A percentile compares a stretch with the other conserved stretches of the same genome.
phyloP scores from a whole-genome alignment of 2,113 vertebrate genomes.

The Trematocara nigrifrons region DNA sequence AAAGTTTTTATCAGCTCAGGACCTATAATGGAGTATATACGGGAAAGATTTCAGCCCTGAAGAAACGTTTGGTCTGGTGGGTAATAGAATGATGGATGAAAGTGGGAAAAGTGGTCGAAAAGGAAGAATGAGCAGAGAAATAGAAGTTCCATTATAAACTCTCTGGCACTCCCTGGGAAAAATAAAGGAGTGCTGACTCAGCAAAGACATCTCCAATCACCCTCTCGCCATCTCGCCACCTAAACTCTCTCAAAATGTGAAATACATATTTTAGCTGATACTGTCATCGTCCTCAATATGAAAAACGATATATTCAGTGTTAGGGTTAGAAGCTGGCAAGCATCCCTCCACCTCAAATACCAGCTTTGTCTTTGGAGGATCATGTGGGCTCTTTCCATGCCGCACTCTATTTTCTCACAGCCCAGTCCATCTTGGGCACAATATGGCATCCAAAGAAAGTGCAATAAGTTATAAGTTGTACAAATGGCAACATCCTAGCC shows the following conservation, averaged over 20 bases:
- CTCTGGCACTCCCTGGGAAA: neutral
- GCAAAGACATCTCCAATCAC: slow-evolving; percentile 27
- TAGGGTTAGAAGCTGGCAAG: neutral
- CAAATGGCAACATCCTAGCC: neutral
- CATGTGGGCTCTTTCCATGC: neutral
- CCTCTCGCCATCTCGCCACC: neutral
- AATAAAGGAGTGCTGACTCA: slow-evolving; percentile 38
- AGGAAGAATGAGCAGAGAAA: neutral
- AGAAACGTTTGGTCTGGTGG: neutral
- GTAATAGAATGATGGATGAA: slow-evolving; percentile 31
- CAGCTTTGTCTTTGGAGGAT: neutral
- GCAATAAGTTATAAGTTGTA: neutral
- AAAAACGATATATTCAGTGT: slow-evolving; percentile 15
- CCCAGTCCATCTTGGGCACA: neutral
- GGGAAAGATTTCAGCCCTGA: neutral
- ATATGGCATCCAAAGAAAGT: neutral
- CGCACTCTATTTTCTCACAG: neutral
- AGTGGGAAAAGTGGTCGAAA: neutral
- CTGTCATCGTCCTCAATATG: neutral
- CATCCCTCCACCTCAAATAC: neutral
- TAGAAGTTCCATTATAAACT: slow-evolving; percentile 2
- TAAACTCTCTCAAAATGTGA: neutral
- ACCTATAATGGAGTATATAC: neutral
- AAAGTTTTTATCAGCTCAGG: neutral
- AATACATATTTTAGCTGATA: neutral